A percentile compares a stretch with the other conserved stretches of the same genome.
These are phyloP conservation scores for Chrysoperla carnea DNA, from an alignment of 1,140 invertebrate species.

Conservation along the genomic window DNA sequence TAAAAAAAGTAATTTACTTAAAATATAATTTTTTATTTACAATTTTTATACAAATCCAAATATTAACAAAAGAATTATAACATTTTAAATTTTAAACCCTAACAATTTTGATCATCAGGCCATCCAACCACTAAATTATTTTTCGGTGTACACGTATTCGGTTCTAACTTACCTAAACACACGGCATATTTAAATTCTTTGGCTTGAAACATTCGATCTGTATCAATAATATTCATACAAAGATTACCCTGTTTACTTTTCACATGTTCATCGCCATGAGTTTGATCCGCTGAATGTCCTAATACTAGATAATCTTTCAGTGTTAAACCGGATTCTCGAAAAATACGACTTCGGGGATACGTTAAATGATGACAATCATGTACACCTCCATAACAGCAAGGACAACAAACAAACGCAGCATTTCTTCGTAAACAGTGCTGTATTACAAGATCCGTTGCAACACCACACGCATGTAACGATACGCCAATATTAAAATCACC, in stretches of 20 bases:
- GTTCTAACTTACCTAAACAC: constrained; percentile 53
- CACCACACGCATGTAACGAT: constrained; percentile 84
- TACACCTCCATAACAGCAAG: constrained; percentile 87
- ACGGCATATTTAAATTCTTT: constrained; percentile 58
- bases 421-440: constrained; percentile 56
- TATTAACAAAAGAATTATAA: not conserved
- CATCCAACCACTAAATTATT: constrained; percentile 81
- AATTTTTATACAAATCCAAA: not conserved
- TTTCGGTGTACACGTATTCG: constrained; percentile 74
- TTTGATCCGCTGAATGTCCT: constrained; percentile 80
- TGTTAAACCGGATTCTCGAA: constrained; percentile 26
- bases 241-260: constrained; percentile 53
- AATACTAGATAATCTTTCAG: constrained; percentile 58
- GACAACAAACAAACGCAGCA: constrained; percentile 78
- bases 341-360: constrained; percentile 52
- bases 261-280: constrained; percentile 47
- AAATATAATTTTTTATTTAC: not conserved
- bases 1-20: too few relatives aligned
- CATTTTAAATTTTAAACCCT: not conserved
- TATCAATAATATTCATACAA: constrained; percentile 81
- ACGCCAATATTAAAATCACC: constrained; percentile 67
- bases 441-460: constrained; percentile 84
- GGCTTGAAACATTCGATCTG: constrained; percentile 59
- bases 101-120: not conserved
- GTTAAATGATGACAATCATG: constrained; percentile 48